Conservation (phyloP, 2,113 vertebrate genomes). For the Myotis davidii region DNA sequence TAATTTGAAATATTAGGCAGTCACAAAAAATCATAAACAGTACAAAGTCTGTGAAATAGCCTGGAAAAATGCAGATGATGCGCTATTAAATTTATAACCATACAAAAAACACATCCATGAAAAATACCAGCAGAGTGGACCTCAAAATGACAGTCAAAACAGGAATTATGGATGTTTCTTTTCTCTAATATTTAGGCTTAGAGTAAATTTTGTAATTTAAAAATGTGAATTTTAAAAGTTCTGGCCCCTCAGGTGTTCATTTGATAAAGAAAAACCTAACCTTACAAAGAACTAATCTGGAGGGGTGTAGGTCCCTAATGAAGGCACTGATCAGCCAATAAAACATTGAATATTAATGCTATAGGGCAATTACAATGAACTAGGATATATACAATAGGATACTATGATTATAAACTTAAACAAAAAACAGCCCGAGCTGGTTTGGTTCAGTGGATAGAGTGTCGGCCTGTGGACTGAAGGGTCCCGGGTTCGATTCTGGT, state of each 20-base stretch:
- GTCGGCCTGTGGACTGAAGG: no score
- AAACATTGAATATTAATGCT: background rate
- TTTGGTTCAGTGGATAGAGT: no score
- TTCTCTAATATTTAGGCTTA: conserved; percentile 5
- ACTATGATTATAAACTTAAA: background rate
- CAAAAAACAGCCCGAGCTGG: background rate
- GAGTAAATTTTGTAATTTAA: background rate
- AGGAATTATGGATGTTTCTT: background rate
- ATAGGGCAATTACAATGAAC: background rate
- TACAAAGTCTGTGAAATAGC: background rate
- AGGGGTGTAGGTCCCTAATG: background rate
- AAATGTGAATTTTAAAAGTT: conserved; percentile 13
- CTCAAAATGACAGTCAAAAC: background rate
- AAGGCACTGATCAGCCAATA: background rate
- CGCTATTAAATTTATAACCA: background rate
- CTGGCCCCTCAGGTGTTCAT: background rate
- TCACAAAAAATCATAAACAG: background rate
- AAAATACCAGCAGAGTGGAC: background rate
- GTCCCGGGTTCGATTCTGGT: no score
- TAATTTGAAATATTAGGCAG: background rate
- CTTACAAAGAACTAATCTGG: background rate
- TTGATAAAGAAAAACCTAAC: conserved; percentile 25
- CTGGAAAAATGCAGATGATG: background rate
- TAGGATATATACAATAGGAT: background rate
- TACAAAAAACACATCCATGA: background rate